Conservation (phyloP, 1,140 invertebrate genomes). For the Brachionus plicatilis region DNA sequence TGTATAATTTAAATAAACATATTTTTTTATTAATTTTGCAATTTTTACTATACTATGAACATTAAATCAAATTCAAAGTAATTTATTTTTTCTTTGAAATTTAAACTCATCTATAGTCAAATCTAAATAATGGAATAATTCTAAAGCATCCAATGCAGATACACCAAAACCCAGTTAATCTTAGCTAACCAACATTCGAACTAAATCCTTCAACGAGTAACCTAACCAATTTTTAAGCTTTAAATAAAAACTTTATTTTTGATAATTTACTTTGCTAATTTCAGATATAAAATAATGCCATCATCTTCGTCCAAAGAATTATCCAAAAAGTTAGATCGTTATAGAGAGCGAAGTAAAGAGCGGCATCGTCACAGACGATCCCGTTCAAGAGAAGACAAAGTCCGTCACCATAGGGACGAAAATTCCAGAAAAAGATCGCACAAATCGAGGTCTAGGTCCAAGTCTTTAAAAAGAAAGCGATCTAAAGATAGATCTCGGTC, state of each 20-base stretch:
- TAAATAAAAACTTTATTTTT: background rate
- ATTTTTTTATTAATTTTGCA: background rate
- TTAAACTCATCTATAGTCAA: background rate
- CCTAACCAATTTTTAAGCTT: background rate
- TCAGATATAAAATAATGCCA: background rate
- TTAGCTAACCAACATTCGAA: background rate
- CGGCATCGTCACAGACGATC: constrained; percentile 1
- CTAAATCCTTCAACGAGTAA: background rate
- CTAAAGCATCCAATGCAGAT: background rate
- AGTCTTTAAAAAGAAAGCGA: background rate
- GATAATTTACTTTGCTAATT: background rate
- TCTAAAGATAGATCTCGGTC: background rate
- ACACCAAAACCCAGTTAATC: background rate
- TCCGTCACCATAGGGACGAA: background rate
- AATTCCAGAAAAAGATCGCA: background rate
- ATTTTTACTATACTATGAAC: background rate
- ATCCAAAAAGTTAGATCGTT: background rate
- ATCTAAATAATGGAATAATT: background rate
- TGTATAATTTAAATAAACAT: background rate
- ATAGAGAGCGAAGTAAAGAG: background rate
- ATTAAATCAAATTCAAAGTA: background rate
- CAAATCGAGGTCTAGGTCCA: background rate
- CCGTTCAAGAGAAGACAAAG: background rate
- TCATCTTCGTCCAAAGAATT: background rate
- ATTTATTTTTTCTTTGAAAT: background rate